A percentile compares a stretch with the other conserved stretches of the same genome.
Evolutionary conservation across 2,797 vertebrate genomes (phyloP).

Genomic region (Rhincodon typus): DNA sequence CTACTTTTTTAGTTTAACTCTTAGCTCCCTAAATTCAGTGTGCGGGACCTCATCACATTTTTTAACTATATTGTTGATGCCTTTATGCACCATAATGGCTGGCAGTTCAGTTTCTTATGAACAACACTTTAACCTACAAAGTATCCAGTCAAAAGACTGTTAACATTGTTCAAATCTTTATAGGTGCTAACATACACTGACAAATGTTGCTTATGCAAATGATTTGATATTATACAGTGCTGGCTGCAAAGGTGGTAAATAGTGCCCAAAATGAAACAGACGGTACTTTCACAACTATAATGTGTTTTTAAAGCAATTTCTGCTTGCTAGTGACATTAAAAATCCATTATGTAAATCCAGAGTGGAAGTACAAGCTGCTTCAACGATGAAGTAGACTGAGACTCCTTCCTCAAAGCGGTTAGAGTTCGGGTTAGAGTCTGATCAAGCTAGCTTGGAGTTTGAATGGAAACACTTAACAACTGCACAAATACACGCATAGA

Average conservation of each 20-base stretch:
- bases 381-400: background rate
- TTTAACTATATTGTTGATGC: no score
- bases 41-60: no score
- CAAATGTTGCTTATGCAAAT: slow-evolving; percentile 6
- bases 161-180: slow-evolving; percentile 15
- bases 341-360: background rate
- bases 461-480: background rate
- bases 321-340: background rate
- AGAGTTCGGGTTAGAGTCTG: no score
- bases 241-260: background rate
- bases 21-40: no score
- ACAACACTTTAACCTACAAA: no score
- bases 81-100: no score
- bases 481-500: background rate
- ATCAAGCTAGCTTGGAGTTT: background rate
- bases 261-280: background rate
- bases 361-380: background rate
- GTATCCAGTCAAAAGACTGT: background rate
- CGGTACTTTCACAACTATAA: background rate
- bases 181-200: background rate
- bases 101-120: no score
- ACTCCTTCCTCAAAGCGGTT: background rate
- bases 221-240: background rate
- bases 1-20: no score
- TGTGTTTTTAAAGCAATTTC: background rate